A percentile compares a stretch with the other conserved stretches of the same genome.
Evolutionary conservation across 1,140 invertebrate genomes (phyloP).

Genomic region (Drosophila sproati): DNA sequence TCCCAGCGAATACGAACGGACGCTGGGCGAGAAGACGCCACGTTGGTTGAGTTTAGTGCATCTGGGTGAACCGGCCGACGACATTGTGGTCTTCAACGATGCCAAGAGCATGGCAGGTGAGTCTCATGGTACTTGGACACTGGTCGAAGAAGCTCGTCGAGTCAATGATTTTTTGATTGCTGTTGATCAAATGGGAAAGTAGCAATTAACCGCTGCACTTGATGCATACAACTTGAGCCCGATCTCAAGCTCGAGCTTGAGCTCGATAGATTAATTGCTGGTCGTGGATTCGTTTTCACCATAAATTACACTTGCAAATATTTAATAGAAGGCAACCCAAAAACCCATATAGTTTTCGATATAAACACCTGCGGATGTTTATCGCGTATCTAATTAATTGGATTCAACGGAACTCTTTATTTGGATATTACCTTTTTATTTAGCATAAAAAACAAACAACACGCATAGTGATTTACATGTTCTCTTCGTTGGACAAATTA

Average conservation of each 20-base stretch:
- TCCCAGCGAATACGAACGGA: conserved; percentile 74
- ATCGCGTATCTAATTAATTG: conserved; percentile 55
- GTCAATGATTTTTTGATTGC: not conserved
- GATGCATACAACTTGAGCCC: conserved; percentile 6
- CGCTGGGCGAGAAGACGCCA: conserved; percentile 37
- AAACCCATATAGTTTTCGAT: not conserved
- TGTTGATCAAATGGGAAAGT: conserved; percentile 19
- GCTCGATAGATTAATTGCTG: conserved; percentile 10
- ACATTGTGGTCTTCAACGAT: conserved; percentile 72
- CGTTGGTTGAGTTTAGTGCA: conserved; percentile 71
- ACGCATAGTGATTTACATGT: conserved; percentile 29
- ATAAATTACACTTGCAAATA: not conserved
- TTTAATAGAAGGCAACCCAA: not conserved
- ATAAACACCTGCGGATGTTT: conserved; percentile 64
- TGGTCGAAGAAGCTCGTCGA: not conserved
- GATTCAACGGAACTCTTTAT: conserved; percentile 44
- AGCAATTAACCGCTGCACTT: conserved; percentile 30
- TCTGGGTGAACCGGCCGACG: conserved; percentile 71
- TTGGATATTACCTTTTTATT: not conserved
- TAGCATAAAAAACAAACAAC: conserved; percentile 32
- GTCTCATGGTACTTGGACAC: conserved; percentile 10
- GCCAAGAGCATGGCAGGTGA: conserved; percentile 77
- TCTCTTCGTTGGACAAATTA: conserved; percentile 26
- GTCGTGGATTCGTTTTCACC: conserved; percentile 21
- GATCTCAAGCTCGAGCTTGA: not conserved